These are phyloP conservation scores for Conistra vaccinii DNA, from an alignment of 2,888 invertebrate species.

Conservation along the genomic window DNA sequence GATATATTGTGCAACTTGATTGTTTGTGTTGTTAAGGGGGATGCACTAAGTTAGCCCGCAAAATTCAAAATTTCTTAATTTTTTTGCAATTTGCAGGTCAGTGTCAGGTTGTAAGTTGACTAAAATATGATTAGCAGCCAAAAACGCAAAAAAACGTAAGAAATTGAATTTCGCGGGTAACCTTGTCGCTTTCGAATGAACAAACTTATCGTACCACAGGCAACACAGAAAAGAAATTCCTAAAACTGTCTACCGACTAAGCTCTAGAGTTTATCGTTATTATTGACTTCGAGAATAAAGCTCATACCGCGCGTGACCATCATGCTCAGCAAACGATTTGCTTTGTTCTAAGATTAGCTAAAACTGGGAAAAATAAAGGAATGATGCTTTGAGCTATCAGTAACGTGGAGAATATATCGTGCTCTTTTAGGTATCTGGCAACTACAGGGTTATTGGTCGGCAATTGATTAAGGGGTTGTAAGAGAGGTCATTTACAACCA, in stretches of 20 bases:
- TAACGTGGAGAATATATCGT: neutral
- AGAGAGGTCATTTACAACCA: no score
- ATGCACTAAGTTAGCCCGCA: no score
- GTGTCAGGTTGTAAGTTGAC: no score
- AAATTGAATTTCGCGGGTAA: no score
- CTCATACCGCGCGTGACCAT: constrained; percentile 16
- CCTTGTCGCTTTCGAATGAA: neutral
- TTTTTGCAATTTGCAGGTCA: no score
- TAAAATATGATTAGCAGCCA: no score
- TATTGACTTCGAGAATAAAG: constrained; percentile 11
- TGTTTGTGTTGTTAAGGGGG: neutral
- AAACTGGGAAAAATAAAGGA: neutral
- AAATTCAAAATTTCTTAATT: no score
- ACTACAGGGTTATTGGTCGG: no score
- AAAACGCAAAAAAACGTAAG: no score
- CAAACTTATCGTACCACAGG: no score
- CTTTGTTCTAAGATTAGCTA: neutral
- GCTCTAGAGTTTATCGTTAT: neutral
- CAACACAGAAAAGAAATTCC: neutral
- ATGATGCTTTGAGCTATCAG: neutral
- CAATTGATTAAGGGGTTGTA: no score
- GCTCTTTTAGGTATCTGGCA: neutral
- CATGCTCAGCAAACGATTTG: constrained; percentile 15
- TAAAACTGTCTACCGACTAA: neutral
- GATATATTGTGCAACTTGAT: neutral